phyloP scores from a whole-genome alignment of 2,888 invertebrate genomes.

The Bembecia ichneumoniformis region DNA sequence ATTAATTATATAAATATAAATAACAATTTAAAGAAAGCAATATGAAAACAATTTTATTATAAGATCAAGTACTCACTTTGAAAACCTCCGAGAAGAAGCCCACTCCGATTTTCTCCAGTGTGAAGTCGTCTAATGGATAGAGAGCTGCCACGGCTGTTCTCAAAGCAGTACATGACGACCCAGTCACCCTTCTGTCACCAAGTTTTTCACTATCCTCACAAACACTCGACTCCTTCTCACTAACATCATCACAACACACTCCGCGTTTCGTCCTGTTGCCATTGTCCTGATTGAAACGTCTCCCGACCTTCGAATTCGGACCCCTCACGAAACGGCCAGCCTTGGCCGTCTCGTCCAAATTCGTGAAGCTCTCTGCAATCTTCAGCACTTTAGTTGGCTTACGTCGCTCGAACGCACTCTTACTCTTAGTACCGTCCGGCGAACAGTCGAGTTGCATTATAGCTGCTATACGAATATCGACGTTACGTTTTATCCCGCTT shows the following conservation, averaged over 20 bases:
- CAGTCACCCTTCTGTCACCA: slow-evolving; percentile 60
- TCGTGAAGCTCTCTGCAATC: slow-evolving; percentile 69
- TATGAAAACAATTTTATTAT: too few relatives aligned
- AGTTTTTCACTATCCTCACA: slow-evolving; percentile 62
- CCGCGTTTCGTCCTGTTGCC: slow-evolving; percentile 45
- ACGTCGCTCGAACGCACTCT: slow-evolving; percentile 57
- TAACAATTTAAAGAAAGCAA: too few relatives aligned
- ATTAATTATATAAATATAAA: too few relatives aligned
- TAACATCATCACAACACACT: slow-evolving; percentile 62
- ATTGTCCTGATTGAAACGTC: slow-evolving; percentile 40
- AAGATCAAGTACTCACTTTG: slow-evolving; percentile 80
- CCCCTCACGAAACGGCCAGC: slow-evolving; percentile 59
- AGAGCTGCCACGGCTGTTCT: slow-evolving; percentile 92
- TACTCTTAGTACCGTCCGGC: slow-evolving; percentile 38
- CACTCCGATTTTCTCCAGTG: slow-evolving; percentile 91
- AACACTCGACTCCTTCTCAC: slow-evolving; percentile 65
- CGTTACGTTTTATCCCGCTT: slow-evolving; percentile 52
- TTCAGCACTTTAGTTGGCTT: slow-evolving; percentile 66
- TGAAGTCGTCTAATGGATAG: slow-evolving; percentile 94
- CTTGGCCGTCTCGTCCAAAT: slow-evolving; percentile 64
- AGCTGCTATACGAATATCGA: slow-evolving; percentile 31
- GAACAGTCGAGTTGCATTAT: slow-evolving; percentile 67
- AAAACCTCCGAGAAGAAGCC: slow-evolving; percentile 99
- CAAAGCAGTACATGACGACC: slow-evolving; percentile 87
- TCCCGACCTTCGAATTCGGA: slow-evolving; percentile 53